Conservation (phyloP, 2,113 vertebrate genomes). For the Halcyon senegalensis region DNA sequence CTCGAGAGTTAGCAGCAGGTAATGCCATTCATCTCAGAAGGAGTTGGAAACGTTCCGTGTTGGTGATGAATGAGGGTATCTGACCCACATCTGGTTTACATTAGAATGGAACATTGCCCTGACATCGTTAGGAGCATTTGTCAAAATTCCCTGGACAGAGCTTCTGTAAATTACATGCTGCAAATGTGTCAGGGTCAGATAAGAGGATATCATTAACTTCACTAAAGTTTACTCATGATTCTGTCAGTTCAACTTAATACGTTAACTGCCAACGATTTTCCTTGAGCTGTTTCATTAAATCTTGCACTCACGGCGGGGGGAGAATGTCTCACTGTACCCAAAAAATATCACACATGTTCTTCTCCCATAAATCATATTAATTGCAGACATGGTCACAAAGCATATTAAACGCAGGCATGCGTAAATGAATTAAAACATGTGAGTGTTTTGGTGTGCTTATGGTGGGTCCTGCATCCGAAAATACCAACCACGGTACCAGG, state of each 20-base stretch:
- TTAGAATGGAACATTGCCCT: slow-evolving; percentile 89
- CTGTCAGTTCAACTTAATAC: slow-evolving; percentile 74
- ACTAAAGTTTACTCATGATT: slow-evolving; percentile 78
- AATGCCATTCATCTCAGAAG: slow-evolving; percentile 76
- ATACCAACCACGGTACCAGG: slow-evolving; percentile 22
- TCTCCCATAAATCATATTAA: slow-evolving; percentile 82
- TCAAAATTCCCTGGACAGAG: slow-evolving; percentile 88
- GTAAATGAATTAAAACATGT: slow-evolving; percentile 85
- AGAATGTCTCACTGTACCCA: background rate
- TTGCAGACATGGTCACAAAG: slow-evolving; percentile 77
- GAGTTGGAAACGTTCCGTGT: slow-evolving; percentile 65
- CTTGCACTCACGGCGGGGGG: slow-evolving; percentile 66
- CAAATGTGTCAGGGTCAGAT: slow-evolving; percentile 90
- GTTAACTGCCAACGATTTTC: slow-evolving; percentile 68
- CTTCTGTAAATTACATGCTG: slow-evolving; percentile 90
- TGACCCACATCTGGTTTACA: slow-evolving; percentile 92
- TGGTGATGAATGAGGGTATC: slow-evolving; percentile 83
- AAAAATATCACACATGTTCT: slow-evolving; percentile 73
- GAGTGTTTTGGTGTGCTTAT: slow-evolving; percentile 75
- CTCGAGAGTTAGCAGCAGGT: slow-evolving; percentile 77
- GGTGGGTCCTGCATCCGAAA: slow-evolving; percentile 54
- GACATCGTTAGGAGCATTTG: slow-evolving; percentile 86
- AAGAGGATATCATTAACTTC: slow-evolving; percentile 85
- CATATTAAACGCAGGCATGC: slow-evolving; percentile 81
- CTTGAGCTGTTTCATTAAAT: slow-evolving; percentile 75